Evolutionary conservation across 1,140 invertebrate genomes (phyloP), one percentile per base, ranked within the genome.

Genomic region (Drosophila kohkoa): DNA sequence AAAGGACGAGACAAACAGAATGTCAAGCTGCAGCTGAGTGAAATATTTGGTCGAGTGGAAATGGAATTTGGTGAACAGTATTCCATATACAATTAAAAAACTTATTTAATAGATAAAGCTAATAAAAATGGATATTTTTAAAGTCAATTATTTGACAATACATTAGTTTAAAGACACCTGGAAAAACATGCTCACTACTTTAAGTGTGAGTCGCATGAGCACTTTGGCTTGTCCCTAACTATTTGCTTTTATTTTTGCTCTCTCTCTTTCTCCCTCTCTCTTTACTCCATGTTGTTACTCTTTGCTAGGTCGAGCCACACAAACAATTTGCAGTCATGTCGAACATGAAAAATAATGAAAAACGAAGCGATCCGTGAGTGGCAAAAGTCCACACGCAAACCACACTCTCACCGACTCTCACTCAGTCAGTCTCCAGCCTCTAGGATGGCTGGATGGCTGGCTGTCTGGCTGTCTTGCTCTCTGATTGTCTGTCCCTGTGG

Each of bases 301-400:
- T 65, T 43, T 41, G 57, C 7, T 25, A 5, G 20, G 20, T 28
- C 20, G 41, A 59, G 55, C 43, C 41, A 55, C 63, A 64, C 63
- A 65, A 78, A 77, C 81, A 83, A 83, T 83, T 83, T 83, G 81
- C 74, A 82, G 52, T 83, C 81, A 80, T 85, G 81, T 83, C 81
- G 81, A 83, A 83, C 81, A 83, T 85, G 81, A 79, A 83, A 83
- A 83, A 83, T 83, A 83, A 83, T 83, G 81, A 83, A 83, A 83
- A 80, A 49, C 77, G 75, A 79, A 83, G 52, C 81, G 75, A 80
- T 81, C 77, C 81, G 81, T 83, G 81, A 77, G 81, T 82, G 81
- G 32, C 63, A 55, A 57, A 11, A 57, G 13, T 20, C 41, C 41
- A n/a, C 41, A n/a, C 41, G 41, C n/a, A 43, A 43, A 49, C 46